A percentile compares a stretch with the other conserved stretches of the same genome.
These are phyloP conservation scores for Chascanopsetta lugubris DNA, from an alignment of 2,113 vertebrate genomes.

Conservation along the genomic window DNA sequence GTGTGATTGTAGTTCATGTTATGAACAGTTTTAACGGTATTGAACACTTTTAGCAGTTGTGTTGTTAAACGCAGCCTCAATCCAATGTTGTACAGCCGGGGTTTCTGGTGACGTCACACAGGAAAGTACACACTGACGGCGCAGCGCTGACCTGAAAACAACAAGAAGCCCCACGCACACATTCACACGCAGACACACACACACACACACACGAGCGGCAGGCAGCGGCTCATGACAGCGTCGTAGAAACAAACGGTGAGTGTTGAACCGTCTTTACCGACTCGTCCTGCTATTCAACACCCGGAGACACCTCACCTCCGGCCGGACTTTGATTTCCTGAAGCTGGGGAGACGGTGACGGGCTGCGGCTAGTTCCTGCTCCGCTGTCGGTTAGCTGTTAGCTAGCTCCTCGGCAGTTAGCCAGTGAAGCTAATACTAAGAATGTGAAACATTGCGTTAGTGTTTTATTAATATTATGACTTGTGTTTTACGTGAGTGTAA, in stretches of 20 bases:
- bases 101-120: constrained; percentile 56
- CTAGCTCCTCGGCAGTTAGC: constrained; percentile 18
- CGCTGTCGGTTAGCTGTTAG: constrained; percentile 18
- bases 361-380: constrained; percentile 58
- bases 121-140: neutral
- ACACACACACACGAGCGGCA: neutral
- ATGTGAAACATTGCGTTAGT: too few species aligned
- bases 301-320: accelerated
- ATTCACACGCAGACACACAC: neutral
- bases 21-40: neutral
- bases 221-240: constrained; percentile 58
- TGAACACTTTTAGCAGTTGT: neutral
- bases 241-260: constrained; percentile 46
- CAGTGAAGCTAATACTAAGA: neutral
- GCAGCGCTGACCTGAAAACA: constrained; percentile 58
- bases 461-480: too few species aligned
- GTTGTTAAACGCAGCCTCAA: constrained; percentile 34
- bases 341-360: constrained; percentile 21
- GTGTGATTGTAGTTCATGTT: too few species aligned
- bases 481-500: accelerated
- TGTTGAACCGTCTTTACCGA: neutral
- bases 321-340: constrained; percentile 12
- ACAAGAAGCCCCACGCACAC: too few species aligned
- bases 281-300: too few species aligned
- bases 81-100: constrained; percentile 44